phyloP scores from a whole-genome alignment of 2,113 vertebrate genomes.

The Leucoraja erinaceus region DNA sequence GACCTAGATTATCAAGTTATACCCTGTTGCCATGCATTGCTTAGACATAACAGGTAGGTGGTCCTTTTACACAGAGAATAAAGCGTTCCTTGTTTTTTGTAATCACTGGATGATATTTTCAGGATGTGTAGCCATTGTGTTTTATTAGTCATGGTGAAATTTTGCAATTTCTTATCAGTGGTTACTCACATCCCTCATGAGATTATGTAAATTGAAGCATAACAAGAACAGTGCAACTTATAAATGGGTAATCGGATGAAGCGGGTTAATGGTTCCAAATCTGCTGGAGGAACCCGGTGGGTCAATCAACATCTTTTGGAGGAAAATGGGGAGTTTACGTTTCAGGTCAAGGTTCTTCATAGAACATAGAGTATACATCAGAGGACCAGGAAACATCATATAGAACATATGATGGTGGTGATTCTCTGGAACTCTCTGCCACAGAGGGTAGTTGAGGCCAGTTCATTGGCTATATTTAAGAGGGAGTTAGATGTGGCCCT shows the following conservation, averaged over 20 bases:
- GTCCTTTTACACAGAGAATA: constrained; percentile 23
- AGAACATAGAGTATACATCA: too few species aligned
- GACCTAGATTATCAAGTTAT: constrained; percentile 1
- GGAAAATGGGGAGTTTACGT: too few species aligned
- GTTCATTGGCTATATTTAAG: too few species aligned
- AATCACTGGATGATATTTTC: background rate
- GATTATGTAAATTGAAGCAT: constrained; percentile 20
- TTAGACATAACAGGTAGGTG: constrained; percentile 30
- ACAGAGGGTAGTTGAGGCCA: too few species aligned
- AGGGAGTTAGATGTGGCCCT: too few species aligned
- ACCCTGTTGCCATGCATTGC: constrained; percentile 22
- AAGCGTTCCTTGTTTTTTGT: constrained; percentile 25
- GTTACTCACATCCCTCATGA: background rate
- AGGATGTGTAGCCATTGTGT: constrained; percentile 25
- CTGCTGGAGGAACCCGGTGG: too few species aligned
- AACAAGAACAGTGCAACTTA: background rate
- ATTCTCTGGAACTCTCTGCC: too few species aligned
- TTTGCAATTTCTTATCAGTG: constrained; percentile 24
- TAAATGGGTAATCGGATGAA: background rate
- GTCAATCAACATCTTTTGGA: too few species aligned
- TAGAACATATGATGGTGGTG: too few species aligned
- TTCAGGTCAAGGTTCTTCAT: too few species aligned
- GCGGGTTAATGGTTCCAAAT: background rate
- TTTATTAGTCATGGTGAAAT: constrained; percentile 25
- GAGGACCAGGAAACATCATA: too few species aligned